Evolutionary conservation across 1,140 invertebrate genomes (phyloP), one percentile per base, ranked within the genome.

Genomic region (Doryteuthis pealeii): DNA sequence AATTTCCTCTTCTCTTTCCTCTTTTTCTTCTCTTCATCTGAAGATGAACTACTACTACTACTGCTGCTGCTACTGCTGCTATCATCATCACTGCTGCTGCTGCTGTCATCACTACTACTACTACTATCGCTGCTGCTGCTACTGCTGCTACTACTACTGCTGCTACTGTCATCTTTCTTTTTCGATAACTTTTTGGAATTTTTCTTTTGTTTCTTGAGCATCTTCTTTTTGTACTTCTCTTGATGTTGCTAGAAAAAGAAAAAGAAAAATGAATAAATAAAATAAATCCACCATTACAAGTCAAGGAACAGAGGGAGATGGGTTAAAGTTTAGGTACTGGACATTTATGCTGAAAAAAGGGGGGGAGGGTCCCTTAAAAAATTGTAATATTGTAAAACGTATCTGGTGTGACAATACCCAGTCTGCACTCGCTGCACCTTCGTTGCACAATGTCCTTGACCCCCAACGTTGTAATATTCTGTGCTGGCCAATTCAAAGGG

Each of bases 191-290:
- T 89, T 83, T 83, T 90, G 85, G 80, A 84, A 75, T 82, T 84
- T 80, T 92, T 90, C 80, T 92, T 92, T 76, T 91, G 92, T 72
- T 90, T 92, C 70, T 91, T 91, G 76, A 92, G 92, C 79, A 92
- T 92, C 71, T 91, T 92, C 76, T 91, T 89, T 78, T 85, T 78
- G 62, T 84, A 70, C 76, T 79, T 77, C 70, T 77, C 81, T 77
- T 81, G 73, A 45, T 83, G 80, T 79, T 83, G 77, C 82, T 84
- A 78, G 30, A 65, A 73, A 66, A n/a, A 69, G 3, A 72, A 45
- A 10, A 72, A 31, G 26, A 22, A 71, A 71, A 1, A 75, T 35
- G 58, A 71, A n/a, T n/a, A n/a, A 70, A 35, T 74, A 70, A 71
- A 72, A 28, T n/a, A n/a, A n/a, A n/a, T n/a, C n/a, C n/a, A n/a